These are phyloP conservation scores for Agelaius phoeniceus DNA, from an alignment of 2,113 vertebrate species.

Conservation along the genomic window DNA sequence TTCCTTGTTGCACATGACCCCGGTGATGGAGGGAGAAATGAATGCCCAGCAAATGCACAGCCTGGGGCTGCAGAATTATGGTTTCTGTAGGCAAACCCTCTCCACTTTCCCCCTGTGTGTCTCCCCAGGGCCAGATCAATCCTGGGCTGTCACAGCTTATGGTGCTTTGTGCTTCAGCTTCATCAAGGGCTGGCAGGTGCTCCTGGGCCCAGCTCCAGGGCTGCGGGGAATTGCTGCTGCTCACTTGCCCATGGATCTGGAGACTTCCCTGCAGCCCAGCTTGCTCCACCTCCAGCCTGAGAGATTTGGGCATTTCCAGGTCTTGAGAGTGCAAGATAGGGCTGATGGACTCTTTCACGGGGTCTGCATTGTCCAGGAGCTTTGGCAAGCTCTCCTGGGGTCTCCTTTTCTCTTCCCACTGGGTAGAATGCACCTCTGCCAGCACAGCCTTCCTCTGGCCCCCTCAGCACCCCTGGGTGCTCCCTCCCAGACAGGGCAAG, in stretches of 20 bases:
- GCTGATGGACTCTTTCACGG: neutral
- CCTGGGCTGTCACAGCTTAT: neutral
- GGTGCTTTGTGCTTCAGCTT: neutral
- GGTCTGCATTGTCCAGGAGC: neutral
- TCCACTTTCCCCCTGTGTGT: neutral
- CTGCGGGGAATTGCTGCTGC: neutral
- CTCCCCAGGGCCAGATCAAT: neutral
- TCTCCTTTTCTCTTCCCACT: neutral
- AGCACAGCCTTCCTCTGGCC: neutral
- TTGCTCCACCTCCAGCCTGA: neutral
- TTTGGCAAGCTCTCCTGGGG: neutral
- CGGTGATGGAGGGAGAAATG: neutral
- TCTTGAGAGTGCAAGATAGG: neutral
- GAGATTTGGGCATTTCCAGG: neutral
- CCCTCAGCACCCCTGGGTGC: fast-evolving
- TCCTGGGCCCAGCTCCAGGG: neutral
- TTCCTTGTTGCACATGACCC: neutral
- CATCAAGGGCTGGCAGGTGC: neutral
- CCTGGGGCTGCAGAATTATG: neutral
- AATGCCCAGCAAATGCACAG: neutral
- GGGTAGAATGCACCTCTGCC: neutral
- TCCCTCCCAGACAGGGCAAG: neutral
- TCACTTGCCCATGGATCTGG: fast-evolving
- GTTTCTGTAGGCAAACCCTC: neutral
- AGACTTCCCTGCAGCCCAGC: neutral